Evolutionary conservation across 2,113 vertebrate genomes (phyloP), one percentile per base, ranked within the genome.

Genomic region (Lota lota): DNA sequence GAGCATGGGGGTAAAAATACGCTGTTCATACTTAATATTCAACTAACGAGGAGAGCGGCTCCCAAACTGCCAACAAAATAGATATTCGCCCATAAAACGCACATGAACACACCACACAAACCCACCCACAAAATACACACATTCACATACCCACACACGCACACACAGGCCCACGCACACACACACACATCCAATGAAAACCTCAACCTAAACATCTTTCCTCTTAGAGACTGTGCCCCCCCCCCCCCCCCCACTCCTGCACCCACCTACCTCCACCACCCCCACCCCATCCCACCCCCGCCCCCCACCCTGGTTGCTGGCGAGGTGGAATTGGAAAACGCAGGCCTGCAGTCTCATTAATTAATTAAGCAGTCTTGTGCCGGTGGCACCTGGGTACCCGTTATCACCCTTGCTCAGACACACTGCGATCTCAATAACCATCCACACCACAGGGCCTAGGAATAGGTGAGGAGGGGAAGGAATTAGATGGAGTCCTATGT

Each of bases 1-100:
- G 80, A 73, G 84, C 63, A 68, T 33, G 22, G 64, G 65, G 74
- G 66, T 86, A 89, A 91, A 91, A 91, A 91, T 88, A 92, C 82
- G 85, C 81, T 74, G 75, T 86, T 83, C 83, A 84, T 89, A 85
- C 83, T 90, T 91, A 91, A 90, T 91, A 83, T 75, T 76, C 71
- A 59, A 64, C 86, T 90, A 91, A 92, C 85, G 84, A 89, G 87
- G 79, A 84, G 67, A 82, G 70, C 81, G 85, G 87, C 85, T 90
- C 88, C 85, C 85, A 85, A 91, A 90, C 88, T 90, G 89, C 89
- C 92, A 89, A 89, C 85, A 88, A 89, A 89, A 92, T 81, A 74
- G 88, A 92, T 91, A 84, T 80, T 47, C 40, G 10, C 40, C 40
- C 40, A 82, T 64, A 75, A 71, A 76, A 70, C 70, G 33, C 82